Percentiles rank a stretch among this genome's conserved stretches.
phyloP scores from a whole-genome alignment of 2,113 vertebrate species.

The Myotis lucifugus region DNA sequence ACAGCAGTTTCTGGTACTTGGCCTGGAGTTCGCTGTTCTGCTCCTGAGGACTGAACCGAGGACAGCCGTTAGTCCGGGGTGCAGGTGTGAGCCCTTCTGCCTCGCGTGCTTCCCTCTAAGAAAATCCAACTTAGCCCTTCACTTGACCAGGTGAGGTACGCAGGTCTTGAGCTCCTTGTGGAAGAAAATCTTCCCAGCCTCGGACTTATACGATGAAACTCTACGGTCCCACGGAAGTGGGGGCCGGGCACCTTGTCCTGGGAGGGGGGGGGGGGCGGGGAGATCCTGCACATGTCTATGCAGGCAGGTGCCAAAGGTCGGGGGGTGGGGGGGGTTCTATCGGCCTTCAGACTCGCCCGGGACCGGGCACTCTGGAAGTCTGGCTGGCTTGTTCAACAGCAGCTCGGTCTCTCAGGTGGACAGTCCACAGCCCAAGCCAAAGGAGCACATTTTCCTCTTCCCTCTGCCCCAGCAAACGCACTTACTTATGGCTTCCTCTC shows the following conservation, averaged over 20 bases:
- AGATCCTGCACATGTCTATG: background rate
- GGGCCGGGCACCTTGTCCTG: no score
- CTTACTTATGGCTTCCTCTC: background rate
- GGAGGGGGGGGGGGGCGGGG: background rate
- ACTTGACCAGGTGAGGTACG: no score
- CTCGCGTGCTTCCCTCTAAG: no score
- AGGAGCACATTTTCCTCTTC: background rate
- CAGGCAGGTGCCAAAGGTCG: background rate
- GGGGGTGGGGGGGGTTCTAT: background rate
- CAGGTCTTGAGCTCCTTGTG: no score
- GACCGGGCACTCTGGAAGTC: background rate
- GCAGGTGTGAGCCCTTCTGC: background rate
- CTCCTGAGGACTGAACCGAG: constrained; percentile 83
- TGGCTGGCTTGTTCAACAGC: background rate
- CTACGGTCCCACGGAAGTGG: no score
- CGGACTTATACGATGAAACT: no score
- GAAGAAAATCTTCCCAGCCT: no score
- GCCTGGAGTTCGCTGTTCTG: constrained; percentile 85
- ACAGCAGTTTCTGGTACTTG: constrained; percentile 95
- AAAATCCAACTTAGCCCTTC: no score
- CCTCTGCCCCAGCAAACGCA: background rate
- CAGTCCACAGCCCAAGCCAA: background rate
- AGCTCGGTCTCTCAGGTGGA: background rate
- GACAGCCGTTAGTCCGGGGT: background rate
- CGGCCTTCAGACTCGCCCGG: background rate